A percentile compares a stretch with the other conserved stretches of the same genome.
phyloP scores from a whole-genome alignment of 2,113 vertebrate genomes.

The Chloroceryle aenea region DNA sequence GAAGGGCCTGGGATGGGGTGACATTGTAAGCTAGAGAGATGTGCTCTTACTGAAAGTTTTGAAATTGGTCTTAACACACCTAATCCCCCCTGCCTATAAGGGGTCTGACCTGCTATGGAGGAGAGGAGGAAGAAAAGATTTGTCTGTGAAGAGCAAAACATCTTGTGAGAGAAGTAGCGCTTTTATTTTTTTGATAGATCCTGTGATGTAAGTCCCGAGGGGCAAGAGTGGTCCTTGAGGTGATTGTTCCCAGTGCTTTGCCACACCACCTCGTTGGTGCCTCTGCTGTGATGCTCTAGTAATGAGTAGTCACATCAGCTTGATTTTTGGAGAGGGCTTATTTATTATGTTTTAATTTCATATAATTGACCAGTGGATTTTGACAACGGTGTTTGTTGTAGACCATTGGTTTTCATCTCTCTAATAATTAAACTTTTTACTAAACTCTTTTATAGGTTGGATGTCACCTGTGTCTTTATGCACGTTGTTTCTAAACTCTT shows the following conservation, averaged over 20 bases:
- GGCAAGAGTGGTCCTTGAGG: background rate
- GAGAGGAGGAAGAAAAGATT: background rate
- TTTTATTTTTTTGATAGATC: background rate
- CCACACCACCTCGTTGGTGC: background rate
- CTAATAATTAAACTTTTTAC: background rate
- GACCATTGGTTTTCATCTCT: background rate
- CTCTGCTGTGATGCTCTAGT: background rate
- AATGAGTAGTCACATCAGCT: background rate
- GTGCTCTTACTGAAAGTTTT: background rate
- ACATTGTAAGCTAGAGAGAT: background rate
- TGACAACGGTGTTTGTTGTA: background rate
- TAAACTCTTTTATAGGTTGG: background rate
- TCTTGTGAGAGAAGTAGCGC: background rate
- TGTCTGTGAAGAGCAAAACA: background rate
- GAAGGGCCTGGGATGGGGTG: background rate
- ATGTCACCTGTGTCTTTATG: accelerated
- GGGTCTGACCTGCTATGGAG: background rate
- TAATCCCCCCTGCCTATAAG: background rate
- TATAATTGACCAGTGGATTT: background rate
- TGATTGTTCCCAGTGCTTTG: background rate
- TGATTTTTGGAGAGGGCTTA: background rate
- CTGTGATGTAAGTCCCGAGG: background rate
- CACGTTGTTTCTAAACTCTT: background rate
- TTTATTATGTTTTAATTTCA: background rate
- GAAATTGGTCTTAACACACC: background rate